Conservation (phyloP, 2,888 invertebrate genomes). For the Philonicus albiceps region DNA sequence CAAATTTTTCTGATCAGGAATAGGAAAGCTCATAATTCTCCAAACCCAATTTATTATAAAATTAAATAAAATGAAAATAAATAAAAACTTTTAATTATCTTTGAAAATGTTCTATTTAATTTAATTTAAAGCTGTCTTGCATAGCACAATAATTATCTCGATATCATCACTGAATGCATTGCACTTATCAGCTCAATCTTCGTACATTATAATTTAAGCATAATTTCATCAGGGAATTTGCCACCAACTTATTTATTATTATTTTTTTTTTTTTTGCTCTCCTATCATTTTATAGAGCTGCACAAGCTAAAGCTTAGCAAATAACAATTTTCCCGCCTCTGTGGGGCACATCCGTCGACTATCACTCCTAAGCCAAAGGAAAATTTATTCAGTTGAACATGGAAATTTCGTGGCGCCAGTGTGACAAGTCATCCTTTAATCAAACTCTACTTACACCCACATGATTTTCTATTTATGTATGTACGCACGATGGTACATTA, state of each 20-base stretch:
- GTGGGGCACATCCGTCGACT: not conserved
- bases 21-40: too few relatives aligned
- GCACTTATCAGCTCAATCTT: not conserved
- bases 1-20: too few relatives aligned
- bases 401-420: constrained; percentile 55
- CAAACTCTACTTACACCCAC: constrained; percentile 59
- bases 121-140: not conserved
- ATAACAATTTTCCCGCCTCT: constrained; percentile 18
- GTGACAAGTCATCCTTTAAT: constrained; percentile 55
- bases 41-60: too few relatives aligned
- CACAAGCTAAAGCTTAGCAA: not conserved
- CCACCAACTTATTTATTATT: not conserved
- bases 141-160: not conserved
- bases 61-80: too few relatives aligned
- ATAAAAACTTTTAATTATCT: too few relatives aligned
- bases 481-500: not conserved
- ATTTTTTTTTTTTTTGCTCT: not conserved
- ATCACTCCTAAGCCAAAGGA: not conserved
- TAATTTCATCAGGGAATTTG: not conserved
- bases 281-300: not conserved
- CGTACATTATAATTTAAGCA: not conserved
- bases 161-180: not conserved
- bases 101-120: too few relatives aligned
- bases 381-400: constrained; percentile 41
- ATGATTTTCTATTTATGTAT: constrained; percentile 23